phyloP scores from a whole-genome alignment of 2,888 invertebrate genomes.

The Drosophila prolongata region DNA sequence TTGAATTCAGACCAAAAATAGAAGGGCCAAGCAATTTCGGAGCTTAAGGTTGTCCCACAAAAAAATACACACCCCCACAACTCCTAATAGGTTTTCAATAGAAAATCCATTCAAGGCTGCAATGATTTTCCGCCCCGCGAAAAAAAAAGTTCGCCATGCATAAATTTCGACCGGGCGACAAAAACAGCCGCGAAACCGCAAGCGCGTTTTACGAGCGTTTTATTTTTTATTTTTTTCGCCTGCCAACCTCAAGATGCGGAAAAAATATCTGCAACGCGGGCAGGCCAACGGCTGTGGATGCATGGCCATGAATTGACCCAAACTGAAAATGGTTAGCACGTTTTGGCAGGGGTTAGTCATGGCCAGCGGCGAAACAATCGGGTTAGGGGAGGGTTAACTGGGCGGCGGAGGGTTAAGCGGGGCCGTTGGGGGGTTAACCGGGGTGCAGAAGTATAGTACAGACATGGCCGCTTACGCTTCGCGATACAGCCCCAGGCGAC shows the following conservation, averaged over 20 bases:
- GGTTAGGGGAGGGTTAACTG: conserved; percentile 4
- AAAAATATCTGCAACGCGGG: conserved; percentile 10
- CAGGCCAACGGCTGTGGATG: conserved; percentile 26
- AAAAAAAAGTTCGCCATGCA: conserved; percentile 27
- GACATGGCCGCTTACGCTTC: conserved; percentile 61
- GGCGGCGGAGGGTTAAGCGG: neutral
- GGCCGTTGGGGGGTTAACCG: neutral
- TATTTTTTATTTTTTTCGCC: conserved; percentile 9
- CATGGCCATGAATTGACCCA: conserved; percentile 36
- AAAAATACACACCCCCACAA: neutral
- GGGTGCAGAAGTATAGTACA: conserved; percentile 14
- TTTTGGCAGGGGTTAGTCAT: conserved; percentile 29
- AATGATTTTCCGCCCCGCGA: conserved; percentile 4
- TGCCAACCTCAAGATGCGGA: conserved; percentile 30
- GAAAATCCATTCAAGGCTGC: conserved; percentile 18
- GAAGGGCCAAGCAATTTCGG: neutral
- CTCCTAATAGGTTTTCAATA: conserved; percentile 17
- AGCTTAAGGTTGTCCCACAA: neutral
- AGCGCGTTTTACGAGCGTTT: conserved; percentile 36
- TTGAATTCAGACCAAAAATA: neutral
- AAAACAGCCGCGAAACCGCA: conserved; percentile 30
- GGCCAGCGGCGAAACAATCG: conserved; percentile 25
- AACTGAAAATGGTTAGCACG: conserved; percentile 22
- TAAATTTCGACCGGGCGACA: conserved; percentile 32
- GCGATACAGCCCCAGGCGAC: conserved; percentile 58